Conservation (phyloP, 2,797 vertebrate species). For the Avahi laniger region DNA sequence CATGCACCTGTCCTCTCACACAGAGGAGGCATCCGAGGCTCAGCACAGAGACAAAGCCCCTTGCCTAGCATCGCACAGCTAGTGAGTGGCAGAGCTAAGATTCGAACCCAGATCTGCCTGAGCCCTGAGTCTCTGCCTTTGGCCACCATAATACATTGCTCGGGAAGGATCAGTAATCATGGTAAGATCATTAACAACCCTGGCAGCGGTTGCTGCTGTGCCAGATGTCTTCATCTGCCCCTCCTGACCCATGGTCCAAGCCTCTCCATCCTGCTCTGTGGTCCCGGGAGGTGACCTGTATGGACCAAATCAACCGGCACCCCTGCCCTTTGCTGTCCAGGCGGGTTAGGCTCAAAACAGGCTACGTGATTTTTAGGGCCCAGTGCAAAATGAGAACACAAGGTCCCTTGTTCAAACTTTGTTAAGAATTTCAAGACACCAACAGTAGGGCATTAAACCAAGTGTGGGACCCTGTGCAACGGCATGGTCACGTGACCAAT, state of each 20-base stretch:
- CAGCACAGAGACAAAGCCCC: background rate
- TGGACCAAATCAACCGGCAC: accelerated
- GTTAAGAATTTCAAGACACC: background rate
- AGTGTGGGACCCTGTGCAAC: too few species aligned
- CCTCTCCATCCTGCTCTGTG: background rate
- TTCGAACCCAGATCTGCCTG: background rate
- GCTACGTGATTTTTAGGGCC: background rate
- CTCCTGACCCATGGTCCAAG: background rate
- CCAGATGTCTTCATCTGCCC: background rate
- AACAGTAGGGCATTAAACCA: background rate
- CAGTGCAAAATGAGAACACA: background rate
- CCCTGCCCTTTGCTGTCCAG: background rate
- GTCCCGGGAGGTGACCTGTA: background rate
- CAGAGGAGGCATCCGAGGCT: background rate
- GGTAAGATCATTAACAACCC: background rate
- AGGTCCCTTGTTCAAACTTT: background rate
- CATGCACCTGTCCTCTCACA: background rate
- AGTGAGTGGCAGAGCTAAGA: background rate
- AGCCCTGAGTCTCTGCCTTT: background rate
- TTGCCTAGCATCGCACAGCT: background rate
- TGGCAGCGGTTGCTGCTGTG: background rate
- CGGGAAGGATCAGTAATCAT: background rate
- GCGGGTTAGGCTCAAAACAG: background rate
- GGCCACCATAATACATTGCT: background rate
- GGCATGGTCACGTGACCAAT: background rate